Evolutionary conservation across 2,888 invertebrate species (phyloP).

Genomic region (Chrysodeixis includens): DNA sequence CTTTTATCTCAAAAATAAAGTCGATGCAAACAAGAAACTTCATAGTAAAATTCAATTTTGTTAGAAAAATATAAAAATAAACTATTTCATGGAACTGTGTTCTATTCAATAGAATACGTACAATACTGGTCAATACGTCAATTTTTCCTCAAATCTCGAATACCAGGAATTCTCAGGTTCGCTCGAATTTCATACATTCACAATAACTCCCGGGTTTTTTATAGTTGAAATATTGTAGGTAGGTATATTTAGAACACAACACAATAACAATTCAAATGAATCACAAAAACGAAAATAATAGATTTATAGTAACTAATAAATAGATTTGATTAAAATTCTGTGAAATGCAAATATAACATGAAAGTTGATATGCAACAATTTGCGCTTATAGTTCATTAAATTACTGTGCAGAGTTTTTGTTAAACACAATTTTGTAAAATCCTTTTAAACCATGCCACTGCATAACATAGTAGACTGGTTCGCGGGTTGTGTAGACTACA

Average conservation of each 20-base stretch:
- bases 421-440: neutral
- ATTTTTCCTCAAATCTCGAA: neutral
- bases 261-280: too few species aligned
- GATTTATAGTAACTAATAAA: too few species aligned
- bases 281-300: too few species aligned
- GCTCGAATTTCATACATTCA: conserved; percentile 12
- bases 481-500: neutral
- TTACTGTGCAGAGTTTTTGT: neutral
- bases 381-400: neutral
- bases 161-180: conserved; percentile 1
- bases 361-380: neutral
- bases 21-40: neutral
- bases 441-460: neutral
- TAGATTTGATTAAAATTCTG: too few species aligned
- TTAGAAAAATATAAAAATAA: neutral
- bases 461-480: neutral
- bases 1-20: conserved; percentile 8
- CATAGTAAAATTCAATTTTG: neutral
- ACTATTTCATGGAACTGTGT: neutral
- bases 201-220: conserved; percentile 2
- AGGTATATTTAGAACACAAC: too few species aligned
- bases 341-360: too few species aligned
- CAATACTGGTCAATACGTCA: neutral
- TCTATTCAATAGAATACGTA: neutral
- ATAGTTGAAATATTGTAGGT: neutral